phyloP scores from a whole-genome alignment of 2,113 vertebrate species.

The Brachypodius melanocephalos region DNA sequence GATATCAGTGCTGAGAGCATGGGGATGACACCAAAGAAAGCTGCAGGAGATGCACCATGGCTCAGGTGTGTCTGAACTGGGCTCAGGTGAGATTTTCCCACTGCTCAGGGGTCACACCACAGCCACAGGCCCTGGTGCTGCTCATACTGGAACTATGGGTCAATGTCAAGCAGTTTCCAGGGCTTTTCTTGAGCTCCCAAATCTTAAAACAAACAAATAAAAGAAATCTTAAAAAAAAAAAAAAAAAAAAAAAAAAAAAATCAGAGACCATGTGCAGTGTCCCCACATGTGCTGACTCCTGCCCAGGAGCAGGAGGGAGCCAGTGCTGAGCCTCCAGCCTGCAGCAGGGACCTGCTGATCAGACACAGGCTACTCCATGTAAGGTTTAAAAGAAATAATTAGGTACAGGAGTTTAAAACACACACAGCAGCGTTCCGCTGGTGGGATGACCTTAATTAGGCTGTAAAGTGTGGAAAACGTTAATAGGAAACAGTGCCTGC shows the following conservation, averaged over 20 bases:
- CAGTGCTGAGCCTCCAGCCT: background rate
- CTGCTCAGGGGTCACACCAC: background rate
- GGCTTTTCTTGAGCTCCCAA: background rate
- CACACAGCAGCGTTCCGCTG: background rate
- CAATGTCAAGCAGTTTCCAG: background rate
- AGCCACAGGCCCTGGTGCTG: background rate
- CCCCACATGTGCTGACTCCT: background rate
- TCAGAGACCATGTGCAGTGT: rapidly evolving
- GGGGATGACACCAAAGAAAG: rapidly evolving
- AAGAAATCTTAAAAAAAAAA: background rate
- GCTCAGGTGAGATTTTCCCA: background rate
- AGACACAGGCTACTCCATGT: background rate
- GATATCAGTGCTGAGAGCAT: rapidly evolving
- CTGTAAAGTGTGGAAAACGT: conserved; percentile 15
- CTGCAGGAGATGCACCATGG: background rate
- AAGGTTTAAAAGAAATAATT: background rate
- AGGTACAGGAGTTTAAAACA: background rate
- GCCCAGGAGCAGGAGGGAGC: background rate
- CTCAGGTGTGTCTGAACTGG: background rate
- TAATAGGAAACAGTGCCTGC: conserved; percentile 25
- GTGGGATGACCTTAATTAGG: conserved; percentile 51
- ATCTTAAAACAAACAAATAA: background rate
- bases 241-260: background rate
- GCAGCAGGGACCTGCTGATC: background rate
- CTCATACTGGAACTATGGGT: background rate